These are phyloP conservation scores for Ceraclea dissimilis DNA, from an alignment of 2,888 invertebrate species.

Conservation along the genomic window DNA sequence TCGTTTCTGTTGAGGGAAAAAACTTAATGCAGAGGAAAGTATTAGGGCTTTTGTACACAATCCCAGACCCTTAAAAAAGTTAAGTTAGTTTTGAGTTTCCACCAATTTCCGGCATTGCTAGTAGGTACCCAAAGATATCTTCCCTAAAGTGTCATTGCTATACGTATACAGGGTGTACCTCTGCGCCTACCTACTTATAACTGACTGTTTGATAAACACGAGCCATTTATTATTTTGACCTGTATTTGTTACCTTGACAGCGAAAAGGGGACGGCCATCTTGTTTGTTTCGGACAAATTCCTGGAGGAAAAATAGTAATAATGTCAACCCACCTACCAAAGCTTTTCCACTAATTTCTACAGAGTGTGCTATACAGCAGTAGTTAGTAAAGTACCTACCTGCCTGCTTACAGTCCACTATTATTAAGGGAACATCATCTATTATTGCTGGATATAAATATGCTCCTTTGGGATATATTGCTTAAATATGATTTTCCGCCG, in stretches of 20 bases:
- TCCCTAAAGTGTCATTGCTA: background rate
- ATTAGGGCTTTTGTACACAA: too few relatives aligned
- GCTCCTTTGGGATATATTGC: too few relatives aligned
- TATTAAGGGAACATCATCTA: background rate
- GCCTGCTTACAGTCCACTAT: background rate
- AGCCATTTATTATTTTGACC: slow-evolving; percentile 25
- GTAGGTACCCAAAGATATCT: too few relatives aligned
- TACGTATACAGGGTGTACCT: background rate
- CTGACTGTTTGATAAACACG: slow-evolving; percentile 22
- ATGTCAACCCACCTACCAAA: slow-evolving; percentile 5
- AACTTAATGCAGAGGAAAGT: too few relatives aligned
- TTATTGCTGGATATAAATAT: background rate
- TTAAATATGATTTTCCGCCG: too few relatives aligned
- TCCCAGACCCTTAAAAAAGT: too few relatives aligned
- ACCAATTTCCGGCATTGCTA: too few relatives aligned
- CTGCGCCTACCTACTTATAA: too few relatives aligned
- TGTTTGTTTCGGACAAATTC: slow-evolving; percentile 13
- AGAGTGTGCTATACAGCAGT: too few relatives aligned
- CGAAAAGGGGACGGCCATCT: slow-evolving; percentile 10
- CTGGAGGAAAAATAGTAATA: slow-evolving; percentile 17
- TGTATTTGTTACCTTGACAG: slow-evolving; percentile 25
- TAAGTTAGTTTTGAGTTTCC: too few relatives aligned
- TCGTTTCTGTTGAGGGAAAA: too few relatives aligned
- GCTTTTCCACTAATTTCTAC: too few relatives aligned
- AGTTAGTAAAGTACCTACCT: background rate